Base-by-base conservation (phyloP, 2,113 vertebrate genomes). In the Hippopotamus amphibius region DNA sequence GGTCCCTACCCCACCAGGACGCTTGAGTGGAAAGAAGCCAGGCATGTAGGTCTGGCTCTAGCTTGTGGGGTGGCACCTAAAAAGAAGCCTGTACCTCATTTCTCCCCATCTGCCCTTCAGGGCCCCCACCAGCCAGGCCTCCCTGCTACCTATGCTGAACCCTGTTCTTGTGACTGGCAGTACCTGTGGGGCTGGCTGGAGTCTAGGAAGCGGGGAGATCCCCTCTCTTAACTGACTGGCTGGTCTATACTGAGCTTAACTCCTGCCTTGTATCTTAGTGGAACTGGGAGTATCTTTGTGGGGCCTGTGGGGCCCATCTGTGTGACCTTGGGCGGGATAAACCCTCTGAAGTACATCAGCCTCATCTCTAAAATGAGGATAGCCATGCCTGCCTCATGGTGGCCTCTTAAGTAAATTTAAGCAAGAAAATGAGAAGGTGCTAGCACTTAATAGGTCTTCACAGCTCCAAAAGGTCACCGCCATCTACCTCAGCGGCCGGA, bases 21-120 rank as follows among this genome's bases (percentile, higher is more conserved):
- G 7, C 81, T 65, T 71, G 55, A 24, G 16, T 7, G 2, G 69
- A 43, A 83, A 80, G 89, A 81, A 61, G 26, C 63, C 57, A 19
- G 55, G 85, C 55, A 4, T 30, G 46, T 1, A 22, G 19, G 28
- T 88, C 61, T 30, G 57, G 33, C 33, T 66, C 33, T 14, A 28
- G 50, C 61, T 69, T 22, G 15, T 80, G 41, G 50, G 21, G 1
- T 83, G 15, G 21, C 76, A 46, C 13, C 59, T n/a, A 14, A 50
- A 19, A 43, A 11, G 57, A 24, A 43, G 19, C 95, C 5, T 24
- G 15, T 10, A 2, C 1, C 0, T 37, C 61, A 13, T n/a, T 61
- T 82, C 79, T 80, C 48, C 13, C 33, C 63, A 24, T 50, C 61
- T 33, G n/a, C 48, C 65, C 30, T 72, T 50, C 57, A 74, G 28